These are phyloP conservation scores for Bombycilla garrulus DNA, from an alignment of 2,113 vertebrate species.

Conservation along the genomic window DNA sequence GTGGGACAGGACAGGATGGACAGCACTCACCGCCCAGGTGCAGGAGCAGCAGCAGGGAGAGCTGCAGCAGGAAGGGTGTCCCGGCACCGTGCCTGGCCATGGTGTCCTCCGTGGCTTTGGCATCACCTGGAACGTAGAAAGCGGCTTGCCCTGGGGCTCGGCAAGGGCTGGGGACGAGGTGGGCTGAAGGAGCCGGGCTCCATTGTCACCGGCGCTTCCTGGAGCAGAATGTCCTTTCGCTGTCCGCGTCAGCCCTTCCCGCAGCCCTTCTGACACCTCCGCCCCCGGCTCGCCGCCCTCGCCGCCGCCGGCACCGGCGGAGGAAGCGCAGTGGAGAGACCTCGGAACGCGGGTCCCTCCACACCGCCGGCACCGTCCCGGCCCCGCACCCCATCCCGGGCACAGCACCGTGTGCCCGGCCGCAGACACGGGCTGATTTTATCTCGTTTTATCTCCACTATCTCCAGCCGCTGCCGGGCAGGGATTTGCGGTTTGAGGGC, in stretches of 20 bases:
- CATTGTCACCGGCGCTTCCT: neutral
- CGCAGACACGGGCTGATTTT: neutral
- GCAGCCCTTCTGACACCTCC: neutral
- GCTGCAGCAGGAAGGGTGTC: neutral
- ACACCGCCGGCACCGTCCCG: fast-evolving
- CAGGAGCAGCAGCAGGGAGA: conserved; percentile 30
- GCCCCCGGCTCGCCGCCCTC: neutral
- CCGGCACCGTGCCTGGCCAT: neutral
- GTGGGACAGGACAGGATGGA: fast-evolving
- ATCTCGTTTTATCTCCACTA: neutral
- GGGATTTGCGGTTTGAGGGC: conserved; percentile 25
- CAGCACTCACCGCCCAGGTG: neutral
- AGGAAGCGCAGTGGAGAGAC: fast-evolving
- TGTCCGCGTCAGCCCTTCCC: neutral
- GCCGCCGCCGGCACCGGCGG: neutral
- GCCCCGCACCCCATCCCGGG: neutral
- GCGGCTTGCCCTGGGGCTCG: neutral
- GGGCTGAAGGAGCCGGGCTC: neutral
- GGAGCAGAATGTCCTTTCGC: neutral
- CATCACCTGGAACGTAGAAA: conserved; percentile 24
- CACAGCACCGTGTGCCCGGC: fast-evolving
- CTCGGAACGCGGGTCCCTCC: fast-evolving
- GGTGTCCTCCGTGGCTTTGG: neutral
- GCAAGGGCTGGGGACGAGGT: neutral
- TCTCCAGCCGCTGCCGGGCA: neutral